Evolutionary conservation across 92 coral and sea anemone genomes (phyloP).

Genomic region (Phenganax marumi): DNA sequence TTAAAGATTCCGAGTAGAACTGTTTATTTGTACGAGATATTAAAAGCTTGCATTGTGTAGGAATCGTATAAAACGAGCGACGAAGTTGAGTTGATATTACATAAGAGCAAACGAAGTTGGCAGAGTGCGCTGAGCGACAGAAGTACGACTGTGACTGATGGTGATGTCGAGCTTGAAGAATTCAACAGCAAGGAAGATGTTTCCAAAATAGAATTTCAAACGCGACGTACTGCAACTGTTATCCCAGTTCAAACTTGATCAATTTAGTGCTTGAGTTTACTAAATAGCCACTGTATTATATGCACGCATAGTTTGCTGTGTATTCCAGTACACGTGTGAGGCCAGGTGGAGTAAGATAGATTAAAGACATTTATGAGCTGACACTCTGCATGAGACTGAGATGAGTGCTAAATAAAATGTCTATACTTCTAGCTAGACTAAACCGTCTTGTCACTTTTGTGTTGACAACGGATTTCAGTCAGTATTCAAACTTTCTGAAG

Average conservation of each 20-base stretch:
- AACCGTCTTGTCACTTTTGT: too few species aligned
- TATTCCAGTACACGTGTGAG: not conserved
- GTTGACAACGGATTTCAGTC: too few species aligned
- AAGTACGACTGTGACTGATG: constrained; percentile 27
- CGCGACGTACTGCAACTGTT: constrained; percentile 10
- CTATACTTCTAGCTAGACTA: too few species aligned
- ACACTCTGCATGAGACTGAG: too few species aligned
- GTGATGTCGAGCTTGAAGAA: constrained; percentile 22
- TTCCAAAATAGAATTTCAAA: not conserved
- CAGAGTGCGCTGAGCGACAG: not conserved
- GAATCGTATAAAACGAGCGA: constrained; percentile 29
- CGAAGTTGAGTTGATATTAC: constrained; percentile 24
- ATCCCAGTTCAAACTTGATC: not conserved
- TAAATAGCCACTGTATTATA: not conserved
- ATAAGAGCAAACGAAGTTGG: constrained; percentile 36
- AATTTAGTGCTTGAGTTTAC: not conserved
- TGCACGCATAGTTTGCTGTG: not conserved
- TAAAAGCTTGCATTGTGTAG: constrained; percentile 25
- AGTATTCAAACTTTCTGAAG: too few species aligned
- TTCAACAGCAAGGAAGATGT: constrained; percentile 18
- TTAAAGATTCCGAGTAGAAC: too few species aligned
- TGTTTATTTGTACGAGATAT: not conserved
- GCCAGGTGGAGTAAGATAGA: too few species aligned
- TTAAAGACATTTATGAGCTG: too few species aligned
- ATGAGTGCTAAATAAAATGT: too few species aligned